Base-by-base conservation (phyloP, 2,888 invertebrate genomes). In the Tenodera sinensis region DNA sequence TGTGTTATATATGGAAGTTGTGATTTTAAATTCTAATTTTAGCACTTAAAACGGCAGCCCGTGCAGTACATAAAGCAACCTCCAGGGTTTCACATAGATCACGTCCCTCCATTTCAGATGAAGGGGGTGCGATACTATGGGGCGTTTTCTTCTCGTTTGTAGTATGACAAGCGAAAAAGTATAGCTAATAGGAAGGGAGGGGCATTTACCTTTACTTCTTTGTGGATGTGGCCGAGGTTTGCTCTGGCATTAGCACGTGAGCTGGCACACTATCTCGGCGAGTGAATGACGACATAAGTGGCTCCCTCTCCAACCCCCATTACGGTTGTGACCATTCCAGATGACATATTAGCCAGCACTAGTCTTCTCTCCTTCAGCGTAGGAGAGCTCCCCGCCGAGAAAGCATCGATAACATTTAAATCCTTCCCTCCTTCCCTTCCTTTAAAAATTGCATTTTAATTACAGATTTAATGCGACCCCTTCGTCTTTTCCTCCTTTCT, bases 361-460 rank as follows among this genome's bases (percentile, higher is more conserved):
- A 83, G 54, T 20, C 25, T 71, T 71, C 54, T 71, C 54, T 71
- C 54, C 54, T 71, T 71, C 54, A 71, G 54, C 6, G 54, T 54
- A 20, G 54, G 54, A 15, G 54, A 71, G 88, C 83, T 82, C 42
- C 34, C 83, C 47, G 82, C 42, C 12, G 34, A 84, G 84, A 34
- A 85, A 84, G 88, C 88, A 84, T 86, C 86, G 87, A 87, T 90
- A 89, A 84, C 90, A 90, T 89, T 90, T 88, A 89, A 90, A 88
- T 89, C 89, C 88, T 84, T 84, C 87, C 83, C 83, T 83, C 83
- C 8, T 71, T 71, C 54, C 54, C 54, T 71, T 71, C 85, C 89
- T 88, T 87, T 85, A 89, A 89, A 90, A 89, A 90, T 90, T 90
- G 90, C 90, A 90, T 90, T 90, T 91, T 91, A 91, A 91, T 91